Evolutionary conservation across 2,113 vertebrate species (phyloP).

Genomic region (Atractosteus spatula): DNA sequence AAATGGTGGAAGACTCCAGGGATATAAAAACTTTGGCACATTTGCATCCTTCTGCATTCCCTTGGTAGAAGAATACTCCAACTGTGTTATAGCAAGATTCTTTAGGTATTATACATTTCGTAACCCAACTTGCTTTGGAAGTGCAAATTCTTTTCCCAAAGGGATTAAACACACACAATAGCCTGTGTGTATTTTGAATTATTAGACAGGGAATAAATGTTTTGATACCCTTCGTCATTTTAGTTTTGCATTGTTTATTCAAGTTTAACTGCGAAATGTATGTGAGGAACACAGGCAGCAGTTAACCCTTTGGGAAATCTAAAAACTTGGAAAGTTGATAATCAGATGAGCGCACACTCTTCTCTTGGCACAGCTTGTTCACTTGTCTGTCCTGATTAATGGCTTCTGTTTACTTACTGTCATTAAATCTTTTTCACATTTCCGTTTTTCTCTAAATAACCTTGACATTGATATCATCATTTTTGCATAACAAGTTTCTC

Average conservation of each 20-base stretch:
- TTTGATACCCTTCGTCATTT: constrained; percentile 3
- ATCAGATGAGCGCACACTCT: constrained; percentile 1
- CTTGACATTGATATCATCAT: constrained; percentile 16
- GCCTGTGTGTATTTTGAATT: constrained; percentile 19
- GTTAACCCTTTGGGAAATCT: constrained; percentile 11
- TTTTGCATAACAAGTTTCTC: background rate
- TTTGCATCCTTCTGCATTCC: too few relatives aligned
- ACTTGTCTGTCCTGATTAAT: constrained; percentile 8
- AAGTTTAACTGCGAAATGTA: background rate
- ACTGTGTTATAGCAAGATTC: too few relatives aligned
- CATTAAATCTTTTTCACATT: constrained; percentile 10
- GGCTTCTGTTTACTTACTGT: background rate
- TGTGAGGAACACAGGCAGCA: background rate
- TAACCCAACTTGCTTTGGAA: constrained; percentile 24
- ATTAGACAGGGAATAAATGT: constrained; percentile 16
- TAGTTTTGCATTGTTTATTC: background rate
- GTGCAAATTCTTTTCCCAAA: constrained; percentile 22
- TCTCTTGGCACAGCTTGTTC: background rate
- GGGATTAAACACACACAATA: constrained; percentile 18
- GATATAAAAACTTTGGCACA: too few relatives aligned
- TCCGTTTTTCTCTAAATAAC: constrained; percentile 2
- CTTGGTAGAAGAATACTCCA: too few relatives aligned
- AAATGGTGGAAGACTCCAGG: too few relatives aligned
- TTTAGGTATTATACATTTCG: constrained; percentile 14
- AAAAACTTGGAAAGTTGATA: constrained; percentile 2